Base-by-base conservation (phyloP, 2,888 invertebrate species). In the Pilophorus perplexus region DNA sequence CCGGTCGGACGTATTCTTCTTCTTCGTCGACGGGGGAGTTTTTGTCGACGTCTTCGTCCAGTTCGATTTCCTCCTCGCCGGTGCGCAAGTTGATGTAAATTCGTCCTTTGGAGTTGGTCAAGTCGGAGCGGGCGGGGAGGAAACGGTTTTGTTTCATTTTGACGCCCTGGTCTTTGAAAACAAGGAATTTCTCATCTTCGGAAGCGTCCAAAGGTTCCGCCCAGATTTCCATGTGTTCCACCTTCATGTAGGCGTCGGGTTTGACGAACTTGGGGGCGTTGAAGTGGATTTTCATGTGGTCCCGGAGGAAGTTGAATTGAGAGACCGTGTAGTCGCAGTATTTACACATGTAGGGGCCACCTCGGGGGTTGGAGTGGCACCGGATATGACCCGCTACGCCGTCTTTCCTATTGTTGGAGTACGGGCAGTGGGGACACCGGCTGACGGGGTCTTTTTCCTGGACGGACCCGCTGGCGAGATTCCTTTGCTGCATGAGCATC, bases 261-360 rank as follows among this genome's bases (percentile, higher is more conserved):
- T 77, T 79, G 33, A 80, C 74, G 67, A 78, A 78, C 75, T 83
- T 84, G 73, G 81, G 81, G 66, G 80, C 80, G 72, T 78, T 78
- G 75, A 92, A 90, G 76, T 93, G 93, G 60, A 89, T 80, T 74
- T 88, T 86, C 40, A 85, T 81, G 77, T 93, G 93, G 73, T 91
- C 91, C 42, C 86, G 82, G 33, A 92, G 79, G 71, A 88, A 84
- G 74, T 87, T 84, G 66, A 84, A 84, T 73, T 89, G 88, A 2
- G 85, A 83, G 23, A 88, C 88, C 22, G 87, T 86, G 76, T 89
- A 88, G 78, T 91, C 90, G 77, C 93, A 93, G 76, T 88, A 87
- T 20, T 86, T 84, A 78, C 93, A 93, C 70, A 84, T 84, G 73
- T 85, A 84, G 69, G 80, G 81, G 71, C 83, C 84, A 48, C 83